Evolutionary conservation across 2,888 invertebrate genomes (phyloP), one percentile per base, ranked within the genome.

Genomic region (Acheta domesticus): DNA sequence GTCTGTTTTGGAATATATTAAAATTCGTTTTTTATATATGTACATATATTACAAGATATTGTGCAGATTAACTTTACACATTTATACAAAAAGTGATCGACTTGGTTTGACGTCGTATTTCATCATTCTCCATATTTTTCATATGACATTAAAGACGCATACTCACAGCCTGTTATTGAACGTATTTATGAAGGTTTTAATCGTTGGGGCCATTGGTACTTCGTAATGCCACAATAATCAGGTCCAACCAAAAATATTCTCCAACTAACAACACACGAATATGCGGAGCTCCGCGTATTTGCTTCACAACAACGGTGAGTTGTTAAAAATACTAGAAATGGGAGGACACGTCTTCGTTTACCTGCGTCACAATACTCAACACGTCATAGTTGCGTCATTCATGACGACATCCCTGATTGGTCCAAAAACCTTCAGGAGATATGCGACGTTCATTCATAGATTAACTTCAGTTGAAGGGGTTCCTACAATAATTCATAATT

Each of bases 121-220:
- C 36, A 36, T 36, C 36, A 36, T 5, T 36, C 36, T 36, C 36
- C 36, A 36, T 36, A 36, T 36, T 36, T 36, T 36, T 62, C 62
- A 62, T n/a, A 14, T 62, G 62, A 14, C 75, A 77, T 12, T 49
- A 21, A n/a, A 75, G 16, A 11, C 49, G 36, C 12, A 75, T 87
- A 92, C 93, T 92, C 87, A 93, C 93, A 93, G 88, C 85, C 89
- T 91, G 87, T 89, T 91, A 86, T 90, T 91, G 87, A 93, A 93
- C 83, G 92, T 90, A 87, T 92, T 91, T 84, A 92, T 86, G 86
- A 93, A 93, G 81, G 90, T 89, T 84, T 90, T 88, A 82, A 92
- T 86, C 84, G 90, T 89, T 82, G 91, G 88, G 86, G 91, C 89
- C 92, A 92, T 92, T 82, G 81, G 85, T 83, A 79, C 74, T 77